These are phyloP conservation scores for Brassicogethes aeneus DNA, from an alignment of 2,888 invertebrate species.

Conservation along the genomic window DNA sequence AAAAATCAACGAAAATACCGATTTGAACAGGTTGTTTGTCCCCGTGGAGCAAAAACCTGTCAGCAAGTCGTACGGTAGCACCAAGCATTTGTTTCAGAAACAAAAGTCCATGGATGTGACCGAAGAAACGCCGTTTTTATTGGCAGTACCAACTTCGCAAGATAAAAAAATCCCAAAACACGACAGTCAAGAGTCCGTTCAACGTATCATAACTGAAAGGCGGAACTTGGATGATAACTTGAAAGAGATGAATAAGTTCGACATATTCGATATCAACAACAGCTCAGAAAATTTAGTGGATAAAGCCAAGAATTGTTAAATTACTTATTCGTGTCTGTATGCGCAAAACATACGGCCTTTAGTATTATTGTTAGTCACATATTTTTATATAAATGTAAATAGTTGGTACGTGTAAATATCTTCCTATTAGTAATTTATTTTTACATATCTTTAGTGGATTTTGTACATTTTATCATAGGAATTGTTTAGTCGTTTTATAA, in stretches of 20 bases:
- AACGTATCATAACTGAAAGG: slow-evolving; percentile 53
- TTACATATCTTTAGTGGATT: slow-evolving; percentile 24
- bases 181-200: slow-evolving; percentile 46
- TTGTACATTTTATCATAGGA: slow-evolving; percentile 21
- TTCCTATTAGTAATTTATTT: slow-evolving; percentile 21
- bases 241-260: slow-evolving; percentile 33
- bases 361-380: slow-evolving; percentile 8
- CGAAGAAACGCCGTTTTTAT: slow-evolving; percentile 45
- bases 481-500: slow-evolving; percentile 15
- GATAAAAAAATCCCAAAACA: slow-evolving; percentile 26
- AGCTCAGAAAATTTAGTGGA: slow-evolving; percentile 27
- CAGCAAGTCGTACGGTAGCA: slow-evolving; percentile 42
- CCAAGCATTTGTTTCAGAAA: slow-evolving; percentile 48
- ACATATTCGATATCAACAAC: slow-evolving; percentile 35
- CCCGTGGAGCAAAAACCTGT: slow-evolving; percentile 32
- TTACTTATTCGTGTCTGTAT: slow-evolving; percentile 9
- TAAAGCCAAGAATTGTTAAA: slow-evolving; percentile 13
- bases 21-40: slow-evolving; percentile 24
- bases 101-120: slow-evolving; percentile 47
- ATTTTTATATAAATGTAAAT: slow-evolving; percentile 24
- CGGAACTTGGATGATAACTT: slow-evolving; percentile 47
- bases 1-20: slow-evolving; percentile 28
- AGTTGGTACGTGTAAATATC: slow-evolving; percentile 14
- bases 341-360: not conserved
- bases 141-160: slow-evolving; percentile 3